A percentile compares a stretch with the other conserved stretches of the same genome.
phyloP scores from a whole-genome alignment of 2,888 invertebrate species.

The Petrophora chlorosata region DNA sequence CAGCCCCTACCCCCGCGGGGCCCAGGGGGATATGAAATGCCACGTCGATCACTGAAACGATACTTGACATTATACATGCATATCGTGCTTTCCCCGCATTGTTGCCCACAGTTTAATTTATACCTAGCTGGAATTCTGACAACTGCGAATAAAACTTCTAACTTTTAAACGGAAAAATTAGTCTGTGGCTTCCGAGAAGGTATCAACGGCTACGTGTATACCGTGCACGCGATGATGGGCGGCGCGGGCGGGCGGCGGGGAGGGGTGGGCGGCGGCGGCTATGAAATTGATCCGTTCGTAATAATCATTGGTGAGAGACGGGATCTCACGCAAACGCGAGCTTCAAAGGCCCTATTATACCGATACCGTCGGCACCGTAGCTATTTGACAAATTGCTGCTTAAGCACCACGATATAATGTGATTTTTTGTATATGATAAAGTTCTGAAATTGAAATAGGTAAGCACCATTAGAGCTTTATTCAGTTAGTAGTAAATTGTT shows the following conservation, averaged over 20 bases:
- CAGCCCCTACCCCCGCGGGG: conserved; percentile 11
- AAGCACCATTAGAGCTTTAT: no score
- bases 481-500: no score
- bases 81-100: conserved; percentile 31
- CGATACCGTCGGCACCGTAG: neutral
- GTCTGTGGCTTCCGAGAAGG: conserved; percentile 40
- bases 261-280: conserved; percentile 44
- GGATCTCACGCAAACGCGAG: conserved; percentile 34
- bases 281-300: conserved; percentile 71
- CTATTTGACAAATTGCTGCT: neutral
- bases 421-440: neutral
- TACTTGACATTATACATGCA: conserved; percentile 41
- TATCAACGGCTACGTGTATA: conserved; percentile 25
- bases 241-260: conserved; percentile 20
- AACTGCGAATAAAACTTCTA: conserved; percentile 15
- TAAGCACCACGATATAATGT: neutral
- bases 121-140: neutral
- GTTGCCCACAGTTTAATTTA: conserved; percentile 33
- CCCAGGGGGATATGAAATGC: conserved; percentile 19
- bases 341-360: conserved; percentile 4
- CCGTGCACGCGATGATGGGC: conserved; percentile 30
- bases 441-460: neutral
- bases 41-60: conserved; percentile 38
- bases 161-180: conserved; percentile 28
- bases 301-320: conserved; percentile 62